Evolutionary conservation across 1,140 invertebrate genomes (phyloP), one percentile per base, ranked within the genome.

Genomic region (Nixonia krombeini): DNA sequence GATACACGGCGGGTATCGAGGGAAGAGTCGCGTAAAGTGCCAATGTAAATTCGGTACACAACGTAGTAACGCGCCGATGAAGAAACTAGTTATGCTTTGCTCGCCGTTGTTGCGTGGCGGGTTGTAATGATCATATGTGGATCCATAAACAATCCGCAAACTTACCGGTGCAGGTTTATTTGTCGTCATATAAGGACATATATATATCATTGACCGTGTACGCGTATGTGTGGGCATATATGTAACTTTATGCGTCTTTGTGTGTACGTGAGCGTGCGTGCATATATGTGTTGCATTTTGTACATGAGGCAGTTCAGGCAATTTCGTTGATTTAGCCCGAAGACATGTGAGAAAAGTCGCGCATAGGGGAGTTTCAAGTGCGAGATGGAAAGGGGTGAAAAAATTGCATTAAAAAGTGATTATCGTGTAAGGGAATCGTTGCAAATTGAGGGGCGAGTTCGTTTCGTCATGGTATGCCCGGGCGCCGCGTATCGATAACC

Each of bases 81-180:
- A 51, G 56, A 51, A 58, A 58, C 56, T 29, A 58, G 56, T 58
- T 58, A n/a, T n/a, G n/a, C n/a, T n/a, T n/a, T n/a, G n/a, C n/a
- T n/a, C n/a, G n/a, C n/a, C n/a, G n/a, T n/a, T n/a, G n/a, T n/a
- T n/a, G n/a, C n/a, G n/a, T n/a, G n/a, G n/a, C n/a, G n/a, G n/a
- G n/a, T n/a, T n/a, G n/a, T n/a, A n/a, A n/a, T n/a, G n/a, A n/a
- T n/a, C n/a, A n/a, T n/a, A n/a, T n/a, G n/a, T n/a, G n/a, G n/a
- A n/a, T n/a, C n/a, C n/a, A n/a, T n/a, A n/a, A n/a, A n/a, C n/a
- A n/a, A n/a, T n/a, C n/a, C 21, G 6, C 6, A 6, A 21, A 3
- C 6, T 21, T 21, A 21, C 6, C 6, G 21, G 21, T 2, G 21
- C 21, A 21, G 6, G 6, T 21, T 21, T 6, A 21, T 21, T 21